These are phyloP conservation scores for Trypoxylon attenuatum DNA, from an alignment of 2,888 invertebrate genomes.

Conservation along the genomic window DNA sequence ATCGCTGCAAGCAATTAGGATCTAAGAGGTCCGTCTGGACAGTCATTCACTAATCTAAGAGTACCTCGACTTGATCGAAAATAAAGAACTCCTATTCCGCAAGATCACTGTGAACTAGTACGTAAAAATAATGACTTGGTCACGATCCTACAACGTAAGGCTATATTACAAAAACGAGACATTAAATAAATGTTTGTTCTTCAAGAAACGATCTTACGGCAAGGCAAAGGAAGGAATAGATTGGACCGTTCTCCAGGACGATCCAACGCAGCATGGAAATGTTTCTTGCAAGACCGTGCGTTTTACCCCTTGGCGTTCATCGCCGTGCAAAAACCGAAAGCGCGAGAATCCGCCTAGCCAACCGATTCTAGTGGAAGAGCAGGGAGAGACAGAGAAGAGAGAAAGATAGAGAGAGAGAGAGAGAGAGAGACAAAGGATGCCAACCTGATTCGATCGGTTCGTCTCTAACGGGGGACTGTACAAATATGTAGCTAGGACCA, in stretches of 20 bases:
- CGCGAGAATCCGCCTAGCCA: constrained; percentile 4
- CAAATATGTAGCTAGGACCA: constrained; percentile 20
- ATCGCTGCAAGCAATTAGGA: constrained; percentile 21
- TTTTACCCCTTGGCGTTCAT: too few species aligned
- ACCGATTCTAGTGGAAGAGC: constrained; percentile 46
- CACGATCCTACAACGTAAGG: constrained; percentile 1
- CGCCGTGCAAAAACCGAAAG: too few species aligned
- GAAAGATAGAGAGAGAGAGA: too few species aligned
- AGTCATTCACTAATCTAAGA: constrained; percentile 18
- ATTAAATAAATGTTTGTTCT: neutral
- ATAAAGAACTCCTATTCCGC: neutral
- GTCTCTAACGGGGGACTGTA: constrained; percentile 39
- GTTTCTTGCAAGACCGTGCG: too few species aligned
- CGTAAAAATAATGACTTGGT: constrained; percentile 40
- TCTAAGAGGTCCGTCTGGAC: constrained; percentile 29
- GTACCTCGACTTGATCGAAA: neutral
- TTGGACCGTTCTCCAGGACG: too few species aligned
- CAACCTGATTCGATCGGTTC: constrained; percentile 18
- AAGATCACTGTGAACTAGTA: constrained; percentile 7
- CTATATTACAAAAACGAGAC: constrained; percentile 3
- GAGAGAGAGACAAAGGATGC: constrained; percentile 15
- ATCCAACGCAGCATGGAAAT: too few species aligned
- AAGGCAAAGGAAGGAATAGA: neutral
- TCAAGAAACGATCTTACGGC: constrained; percentile 1
- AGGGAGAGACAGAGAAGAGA: too few species aligned